phyloP scores from a whole-genome alignment of 2,888 invertebrate species.

The Tiliacea citrago region DNA sequence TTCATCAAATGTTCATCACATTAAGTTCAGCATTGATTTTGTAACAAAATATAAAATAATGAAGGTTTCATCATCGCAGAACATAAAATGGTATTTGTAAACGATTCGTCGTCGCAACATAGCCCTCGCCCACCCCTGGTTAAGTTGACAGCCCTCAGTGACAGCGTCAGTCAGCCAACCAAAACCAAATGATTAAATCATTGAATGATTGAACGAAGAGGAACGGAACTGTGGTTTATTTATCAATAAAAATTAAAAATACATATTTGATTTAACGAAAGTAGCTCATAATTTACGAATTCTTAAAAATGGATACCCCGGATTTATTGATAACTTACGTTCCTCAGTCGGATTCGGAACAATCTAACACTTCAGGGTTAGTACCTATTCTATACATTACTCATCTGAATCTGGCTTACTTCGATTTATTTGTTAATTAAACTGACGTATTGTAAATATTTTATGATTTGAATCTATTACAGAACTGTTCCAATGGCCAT shows the following conservation, averaged over 20 bases:
- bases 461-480: constrained; percentile 24
- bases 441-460: background rate
- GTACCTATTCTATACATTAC: constrained; percentile 14
- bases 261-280: background rate
- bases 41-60: too few species aligned
- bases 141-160: too few species aligned
- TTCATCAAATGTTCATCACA: too few species aligned
- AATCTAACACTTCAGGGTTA: constrained; percentile 67
- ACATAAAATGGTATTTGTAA: too few species aligned
- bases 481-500: constrained; percentile 54
- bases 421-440: background rate
- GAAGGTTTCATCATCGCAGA: too few species aligned
- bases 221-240: background rate
- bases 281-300: background rate
- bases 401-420: background rate
- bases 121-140: background rate
- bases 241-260: background rate
- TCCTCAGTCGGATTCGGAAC: constrained; percentile 65
- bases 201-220: background rate
- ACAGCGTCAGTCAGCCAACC: too few species aligned
- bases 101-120: background rate
- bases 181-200: too few species aligned
- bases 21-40: too few species aligned
- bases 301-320: constrained; percentile 72
- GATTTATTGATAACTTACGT: constrained; percentile 72